These are phyloP conservation scores for Oreohelix idahoensis DNA, from an alignment of 1,140 invertebrate genomes.

Conservation along the genomic window DNA sequence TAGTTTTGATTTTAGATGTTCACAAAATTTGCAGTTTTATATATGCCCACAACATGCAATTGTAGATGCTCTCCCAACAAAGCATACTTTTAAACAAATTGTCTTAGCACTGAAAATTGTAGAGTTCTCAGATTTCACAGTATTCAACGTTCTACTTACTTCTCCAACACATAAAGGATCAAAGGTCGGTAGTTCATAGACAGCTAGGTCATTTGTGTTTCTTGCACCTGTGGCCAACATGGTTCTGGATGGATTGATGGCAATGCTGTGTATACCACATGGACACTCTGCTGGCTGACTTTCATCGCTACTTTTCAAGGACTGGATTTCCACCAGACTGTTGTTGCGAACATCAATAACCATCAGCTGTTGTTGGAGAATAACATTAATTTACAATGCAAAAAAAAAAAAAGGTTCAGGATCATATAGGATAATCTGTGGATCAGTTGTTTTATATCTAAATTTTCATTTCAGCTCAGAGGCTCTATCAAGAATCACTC, in stretches of 20 bases:
- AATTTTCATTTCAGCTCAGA: too few species aligned
- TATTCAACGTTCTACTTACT: slow-evolving; percentile 63
- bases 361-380: slow-evolving; percentile 79
- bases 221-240: slow-evolving; percentile 92
- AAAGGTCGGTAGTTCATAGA: slow-evolving; percentile 92
- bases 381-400: neutral
- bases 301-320: slow-evolving; percentile 74
- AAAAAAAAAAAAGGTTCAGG: neutral
- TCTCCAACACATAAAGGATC: slow-evolving; percentile 96
- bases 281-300: slow-evolving; percentile 68
- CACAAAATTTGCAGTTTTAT: too few species aligned
- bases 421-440: too few species aligned
- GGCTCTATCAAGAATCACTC: too few species aligned
- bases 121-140: too few species aligned
- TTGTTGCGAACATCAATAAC: slow-evolving; percentile 87
- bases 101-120: too few species aligned
- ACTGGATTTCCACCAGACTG: slow-evolving; percentile 87
- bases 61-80: too few species aligned
- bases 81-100: too few species aligned
- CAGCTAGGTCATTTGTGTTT: slow-evolving; percentile 92
- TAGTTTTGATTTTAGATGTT: too few species aligned
- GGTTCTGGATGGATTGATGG: slow-evolving; percentile 93
- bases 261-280: slow-evolving; percentile 91
- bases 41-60: too few species aligned
- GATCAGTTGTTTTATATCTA: too few species aligned